Evolutionary conservation across 1,140 invertebrate species (phyloP).

Genomic region (Meloidogyne exigua): DNA sequence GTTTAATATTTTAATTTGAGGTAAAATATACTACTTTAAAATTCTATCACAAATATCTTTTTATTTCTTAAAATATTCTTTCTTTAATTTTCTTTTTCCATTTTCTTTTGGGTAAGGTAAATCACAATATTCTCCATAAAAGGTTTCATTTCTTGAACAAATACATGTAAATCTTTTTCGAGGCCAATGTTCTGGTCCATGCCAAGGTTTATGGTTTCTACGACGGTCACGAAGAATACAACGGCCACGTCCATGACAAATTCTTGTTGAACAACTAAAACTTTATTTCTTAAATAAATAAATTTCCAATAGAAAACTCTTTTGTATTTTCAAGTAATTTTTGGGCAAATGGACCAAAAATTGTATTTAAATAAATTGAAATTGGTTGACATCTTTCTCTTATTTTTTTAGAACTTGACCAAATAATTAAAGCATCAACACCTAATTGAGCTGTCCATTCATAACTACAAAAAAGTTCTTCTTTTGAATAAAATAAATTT

Average conservation of each 20-base stretch:
- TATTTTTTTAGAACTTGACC: conserved; percentile 41
- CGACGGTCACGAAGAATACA: conserved; percentile 26
- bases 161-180: conserved; percentile 27
- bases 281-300: not conserved
- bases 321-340: conserved; percentile 9
- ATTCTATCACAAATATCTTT: too few species aligned
- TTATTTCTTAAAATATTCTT: not conserved
- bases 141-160: conserved; percentile 14
- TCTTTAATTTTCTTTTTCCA: not conserved
- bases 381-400: conserved; percentile 32
- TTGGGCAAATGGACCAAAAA: conserved; percentile 34
- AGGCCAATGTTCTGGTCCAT: conserved; percentile 16
- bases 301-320: not conserved
- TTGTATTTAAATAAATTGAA: conserved; percentile 21
- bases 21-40: too few species aligned
- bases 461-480: conserved; percentile 41
- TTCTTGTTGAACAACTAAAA: conserved; percentile 12
- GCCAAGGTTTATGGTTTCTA: not conserved
- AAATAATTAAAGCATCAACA: conserved; percentile 40
- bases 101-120: not conserved
- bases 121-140: conserved; percentile 33
- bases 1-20: too few species aligned
- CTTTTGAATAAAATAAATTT: conserved; percentile 37
- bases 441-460: conserved; percentile 41
- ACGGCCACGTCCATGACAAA: conserved; percentile 22